A percentile compares a stretch with the other conserved stretches of the same genome.
phyloP scores from a whole-genome alignment of 2,797 vertebrate species.

The Fistularia commersonii region DNA sequence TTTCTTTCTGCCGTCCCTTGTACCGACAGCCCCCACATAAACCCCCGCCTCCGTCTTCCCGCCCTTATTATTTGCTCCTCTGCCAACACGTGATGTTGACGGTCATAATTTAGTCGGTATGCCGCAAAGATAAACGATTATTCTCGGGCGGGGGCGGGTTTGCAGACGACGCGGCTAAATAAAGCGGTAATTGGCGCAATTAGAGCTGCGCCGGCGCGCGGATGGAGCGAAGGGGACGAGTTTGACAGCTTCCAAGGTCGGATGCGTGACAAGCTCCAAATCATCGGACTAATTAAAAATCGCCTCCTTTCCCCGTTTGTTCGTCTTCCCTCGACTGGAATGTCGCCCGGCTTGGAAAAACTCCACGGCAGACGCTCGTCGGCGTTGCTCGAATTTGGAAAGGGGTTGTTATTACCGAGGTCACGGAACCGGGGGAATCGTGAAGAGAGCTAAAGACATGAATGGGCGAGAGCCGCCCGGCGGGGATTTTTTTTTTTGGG shows the following conservation, averaged over 20 bases:
- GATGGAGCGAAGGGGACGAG: slow-evolving; percentile 36
- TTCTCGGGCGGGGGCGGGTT: slow-evolving; percentile 26
- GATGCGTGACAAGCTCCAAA: slow-evolving; percentile 27
- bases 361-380: slow-evolving; percentile 22
- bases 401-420: slow-evolving; percentile 23
- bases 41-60: neutral
- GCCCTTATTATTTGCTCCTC: slow-evolving; percentile 20
- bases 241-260: slow-evolving; percentile 66
- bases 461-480: slow-evolving; percentile 31
- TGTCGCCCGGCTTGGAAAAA: slow-evolving; percentile 13
- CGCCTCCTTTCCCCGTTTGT: slow-evolving; percentile 22
- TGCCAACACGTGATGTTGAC: slow-evolving; percentile 28
- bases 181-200: slow-evolving; percentile 56
- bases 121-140: slow-evolving; percentile 45
- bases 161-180: slow-evolving; percentile 47
- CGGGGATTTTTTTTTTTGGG: slow-evolving; percentile 6
- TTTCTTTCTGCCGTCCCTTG: slow-evolving; percentile 8
- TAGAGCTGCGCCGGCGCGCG: slow-evolving; percentile 54
- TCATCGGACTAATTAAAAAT: slow-evolving; percentile 36
- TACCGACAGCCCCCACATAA: neutral
- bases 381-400: slow-evolving; percentile 17
- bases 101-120: slow-evolving; percentile 26
- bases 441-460: slow-evolving; percentile 31
- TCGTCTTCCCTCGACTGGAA: slow-evolving; percentile 8
- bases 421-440: slow-evolving; percentile 23